Evolutionary conservation across 2,113 vertebrate genomes (phyloP).

Genomic region (Macquaria ambigua): DNA sequence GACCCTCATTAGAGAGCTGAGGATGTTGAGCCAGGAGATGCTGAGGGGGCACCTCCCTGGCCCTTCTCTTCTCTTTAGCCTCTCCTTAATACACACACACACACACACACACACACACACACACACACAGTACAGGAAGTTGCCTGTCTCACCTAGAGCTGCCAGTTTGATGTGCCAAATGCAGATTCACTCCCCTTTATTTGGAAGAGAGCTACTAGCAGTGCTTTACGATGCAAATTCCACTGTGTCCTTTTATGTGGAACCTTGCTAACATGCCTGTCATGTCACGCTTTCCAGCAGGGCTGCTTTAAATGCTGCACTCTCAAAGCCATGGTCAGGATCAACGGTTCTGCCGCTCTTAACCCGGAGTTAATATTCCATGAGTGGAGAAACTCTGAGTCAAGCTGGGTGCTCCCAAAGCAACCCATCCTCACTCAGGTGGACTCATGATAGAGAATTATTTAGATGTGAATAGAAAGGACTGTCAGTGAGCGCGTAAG

Average conservation of each 20-base stretch:
- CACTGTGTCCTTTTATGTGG: slow-evolving; percentile 47
- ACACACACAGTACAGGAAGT: slow-evolving; percentile 14
- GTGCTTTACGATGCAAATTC: slow-evolving; percentile 69
- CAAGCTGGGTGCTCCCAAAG: slow-evolving; percentile 46
- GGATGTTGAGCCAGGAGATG: slow-evolving; percentile 61
- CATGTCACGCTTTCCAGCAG: slow-evolving; percentile 45
- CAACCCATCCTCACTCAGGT: slow-evolving; percentile 51
- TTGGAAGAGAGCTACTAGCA: slow-evolving; percentile 30
- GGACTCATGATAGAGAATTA: slow-evolving; percentile 80
- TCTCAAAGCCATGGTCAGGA: slow-evolving; percentile 58
- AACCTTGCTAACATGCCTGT: slow-evolving; percentile 52
- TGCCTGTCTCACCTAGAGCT: slow-evolving; percentile 47
- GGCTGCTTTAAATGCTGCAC: slow-evolving; percentile 61
- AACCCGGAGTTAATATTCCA: slow-evolving; percentile 79
- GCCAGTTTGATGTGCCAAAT: slow-evolving; percentile 54
- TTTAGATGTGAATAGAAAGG: slow-evolving; percentile 70
- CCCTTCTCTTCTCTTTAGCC: slow-evolving; percentile 24
- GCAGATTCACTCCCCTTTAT: slow-evolving; percentile 44
- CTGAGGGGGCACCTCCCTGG: slow-evolving; percentile 4
- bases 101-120: slow-evolving; percentile 1
- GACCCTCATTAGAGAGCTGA: slow-evolving; percentile 49
- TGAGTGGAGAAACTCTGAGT: slow-evolving; percentile 59
- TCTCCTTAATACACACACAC: background rate
- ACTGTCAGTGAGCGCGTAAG: slow-evolving; percentile 11
- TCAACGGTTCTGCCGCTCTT: slow-evolving; percentile 64